Conservation (phyloP, 2,113 vertebrate genomes). For the Equus quagga region DNA sequence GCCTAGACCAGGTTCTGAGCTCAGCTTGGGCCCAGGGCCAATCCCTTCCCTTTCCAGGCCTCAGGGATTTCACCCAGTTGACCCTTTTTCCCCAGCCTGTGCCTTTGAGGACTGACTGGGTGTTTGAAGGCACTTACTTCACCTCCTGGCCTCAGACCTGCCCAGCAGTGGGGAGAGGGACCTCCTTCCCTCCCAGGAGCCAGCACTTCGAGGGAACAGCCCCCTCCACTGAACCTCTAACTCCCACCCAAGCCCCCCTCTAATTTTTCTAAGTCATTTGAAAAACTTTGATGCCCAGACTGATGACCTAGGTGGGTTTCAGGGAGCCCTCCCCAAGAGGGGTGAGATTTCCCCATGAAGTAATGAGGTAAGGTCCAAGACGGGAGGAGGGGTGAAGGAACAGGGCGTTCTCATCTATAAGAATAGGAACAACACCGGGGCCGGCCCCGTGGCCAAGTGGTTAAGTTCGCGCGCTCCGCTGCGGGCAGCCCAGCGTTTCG, state of each 20-base stretch:
- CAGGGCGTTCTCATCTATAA: too few species aligned
- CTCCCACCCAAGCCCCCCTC: not conserved
- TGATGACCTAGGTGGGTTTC: not conserved
- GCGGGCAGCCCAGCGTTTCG: too few species aligned
- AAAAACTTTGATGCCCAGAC: not conserved
- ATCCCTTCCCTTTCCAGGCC: not conserved
- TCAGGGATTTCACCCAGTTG: not conserved
- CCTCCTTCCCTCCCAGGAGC: not conserved
- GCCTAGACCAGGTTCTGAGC: not conserved
- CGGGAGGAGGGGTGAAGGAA: not conserved
- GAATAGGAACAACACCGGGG: fast-evolving
- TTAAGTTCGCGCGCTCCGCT: too few species aligned
- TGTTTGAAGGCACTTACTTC: not conserved
- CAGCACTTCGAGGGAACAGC: not conserved
- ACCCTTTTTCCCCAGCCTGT: not conserved
- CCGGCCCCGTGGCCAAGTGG: too few species aligned
- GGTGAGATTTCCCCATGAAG: not conserved
- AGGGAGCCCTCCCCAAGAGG: not conserved
- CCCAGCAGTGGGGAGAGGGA: not conserved
- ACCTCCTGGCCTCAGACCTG: not conserved
- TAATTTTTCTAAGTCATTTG: not conserved
- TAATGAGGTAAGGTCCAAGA: not conserved
- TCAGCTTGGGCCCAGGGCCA: not conserved
- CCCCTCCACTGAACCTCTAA: not conserved
- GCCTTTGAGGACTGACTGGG: not conserved